A percentile compares a stretch with the other conserved stretches of the same genome.
These are phyloP conservation scores for Sialis lutaria DNA, from an alignment of 2,888 invertebrate genomes.

Conservation along the genomic window DNA sequence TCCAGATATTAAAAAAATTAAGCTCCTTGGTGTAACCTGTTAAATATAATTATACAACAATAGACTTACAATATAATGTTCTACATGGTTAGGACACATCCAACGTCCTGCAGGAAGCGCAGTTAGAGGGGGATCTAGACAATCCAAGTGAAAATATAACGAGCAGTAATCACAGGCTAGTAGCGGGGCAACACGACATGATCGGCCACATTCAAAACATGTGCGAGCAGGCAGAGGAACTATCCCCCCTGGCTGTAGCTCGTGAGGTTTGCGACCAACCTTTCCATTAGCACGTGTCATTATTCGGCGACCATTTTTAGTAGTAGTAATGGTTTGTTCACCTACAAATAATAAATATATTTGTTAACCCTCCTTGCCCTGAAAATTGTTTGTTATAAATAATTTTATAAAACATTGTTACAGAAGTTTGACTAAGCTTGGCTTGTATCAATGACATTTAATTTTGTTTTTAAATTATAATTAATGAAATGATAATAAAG, in stretches of 20 bases:
- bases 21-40: not conserved
- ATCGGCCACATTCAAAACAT: conserved; percentile 71
- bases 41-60: not conserved
- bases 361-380: not conserved
- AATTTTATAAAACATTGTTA: not conserved
- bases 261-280: conserved; percentile 10
- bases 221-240: conserved; percentile 69
- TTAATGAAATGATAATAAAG: too few species aligned
- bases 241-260: conserved; percentile 29
- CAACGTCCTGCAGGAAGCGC: conserved; percentile 75
- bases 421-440: not conserved
- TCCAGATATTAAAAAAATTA: not conserved
- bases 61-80: conserved; percentile 61
- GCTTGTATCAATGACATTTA: too few species aligned
- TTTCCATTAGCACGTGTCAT: conserved; percentile 9
- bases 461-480: too few species aligned
- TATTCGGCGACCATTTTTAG: conserved; percentile 14
- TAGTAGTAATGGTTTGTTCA: conserved; percentile 9
- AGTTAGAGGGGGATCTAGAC: conserved; percentile 82
- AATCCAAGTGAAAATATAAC: conserved; percentile 80
- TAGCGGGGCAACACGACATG: conserved; percentile 68
- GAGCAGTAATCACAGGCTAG: conserved; percentile 91
- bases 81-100: conserved; percentile 97
- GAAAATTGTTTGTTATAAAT: not conserved
- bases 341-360: conserved; percentile 5